Base-by-base conservation (phyloP, 1,140 invertebrate genomes). In the Pseudoatta argentina region DNA sequence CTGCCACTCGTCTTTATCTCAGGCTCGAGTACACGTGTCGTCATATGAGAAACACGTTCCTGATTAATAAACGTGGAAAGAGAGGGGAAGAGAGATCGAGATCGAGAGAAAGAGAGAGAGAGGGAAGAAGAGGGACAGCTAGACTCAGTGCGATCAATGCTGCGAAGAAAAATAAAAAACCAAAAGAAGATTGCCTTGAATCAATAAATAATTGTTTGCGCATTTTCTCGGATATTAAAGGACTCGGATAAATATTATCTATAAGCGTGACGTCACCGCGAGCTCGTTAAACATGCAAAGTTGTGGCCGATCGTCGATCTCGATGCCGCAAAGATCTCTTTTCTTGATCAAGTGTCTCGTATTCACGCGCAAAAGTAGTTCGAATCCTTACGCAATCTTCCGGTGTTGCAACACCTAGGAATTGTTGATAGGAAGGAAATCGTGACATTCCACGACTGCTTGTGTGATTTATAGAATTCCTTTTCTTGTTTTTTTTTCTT, bases 111-210 rank as follows among this genome's bases (percentile, higher is more conserved):
- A 21, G 64, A 30, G 24, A 63, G 24, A 63, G 0, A 21, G 64
- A 66, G 7, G n/a, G 61, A n/a, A 21, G 24, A 14, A 14, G 10
- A 12, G 59, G 14, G 14, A 27, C 7, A 34, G 30, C 10, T 44
- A 66, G 30, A 66, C 82, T 7, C 30, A 1, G 77, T 30, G 59
- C 86, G 86, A 83, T 87, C 87, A 87, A 57, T 57, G 66, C 87
- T n/a, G 69, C 75, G 59, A 91, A 86, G 88, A 93, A 93, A 92
- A 34, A 34, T 34, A 34, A 34, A 93, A 92, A 93, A 92, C 87
- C 86, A n/a, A 67, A 92, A 92, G 92, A 92, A 90, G 92, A 93
- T 90, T 91, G 87, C 92, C 92, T 93, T 93, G 92, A 92, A 92
- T 91, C 86, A 87, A 91, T 92, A 92, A 91, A 91, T 91, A 90